A percentile compares a stretch with the other conserved stretches of the same genome.
phyloP scores from a whole-genome alignment of 1,140 invertebrate species.

The Diprion similis region DNA sequence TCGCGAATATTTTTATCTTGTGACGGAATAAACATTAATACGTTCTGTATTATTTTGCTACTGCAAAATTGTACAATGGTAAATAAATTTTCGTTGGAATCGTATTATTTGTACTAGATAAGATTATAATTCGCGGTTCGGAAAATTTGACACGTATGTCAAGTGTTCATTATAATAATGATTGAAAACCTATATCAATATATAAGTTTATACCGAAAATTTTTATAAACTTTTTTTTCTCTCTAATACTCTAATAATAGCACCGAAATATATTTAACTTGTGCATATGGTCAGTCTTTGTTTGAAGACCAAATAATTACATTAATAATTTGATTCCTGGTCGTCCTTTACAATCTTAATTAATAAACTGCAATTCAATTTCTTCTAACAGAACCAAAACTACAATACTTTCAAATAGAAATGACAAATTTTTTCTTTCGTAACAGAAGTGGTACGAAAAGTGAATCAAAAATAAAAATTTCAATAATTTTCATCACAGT shows the following conservation, averaged over 20 bases:
- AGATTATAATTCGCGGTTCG: not conserved
- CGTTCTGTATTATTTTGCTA: not conserved
- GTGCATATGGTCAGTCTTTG: too few species aligned
- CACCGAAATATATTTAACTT: not conserved
- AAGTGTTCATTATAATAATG: not conserved
- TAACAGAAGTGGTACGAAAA: not conserved
- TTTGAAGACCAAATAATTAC: too few species aligned
- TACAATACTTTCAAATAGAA: not conserved
- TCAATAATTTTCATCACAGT: not conserved
- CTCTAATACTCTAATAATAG: not conserved
- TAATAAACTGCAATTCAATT: too few species aligned
- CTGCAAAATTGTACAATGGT: not conserved
- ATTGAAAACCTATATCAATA: not conserved
- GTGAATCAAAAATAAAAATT: not conserved
- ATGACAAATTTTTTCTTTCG: not conserved
- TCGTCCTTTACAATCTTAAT: too few species aligned
- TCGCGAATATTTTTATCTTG: not conserved
- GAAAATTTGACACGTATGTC: not conserved
- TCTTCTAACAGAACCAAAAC: too few species aligned
- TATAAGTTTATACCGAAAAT: not conserved
- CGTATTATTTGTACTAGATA: not conserved
- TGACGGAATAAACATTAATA: not conserved
- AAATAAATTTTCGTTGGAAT: not conserved
- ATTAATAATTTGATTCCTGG: too few species aligned
- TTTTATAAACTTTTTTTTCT: constrained; percentile 1